A percentile compares a stretch with the other conserved stretches of the same genome.
These are phyloP conservation scores for Pandemis cinnamomeana DNA, from an alignment of 2,888 invertebrate genomes.

Conservation along the genomic window DNA sequence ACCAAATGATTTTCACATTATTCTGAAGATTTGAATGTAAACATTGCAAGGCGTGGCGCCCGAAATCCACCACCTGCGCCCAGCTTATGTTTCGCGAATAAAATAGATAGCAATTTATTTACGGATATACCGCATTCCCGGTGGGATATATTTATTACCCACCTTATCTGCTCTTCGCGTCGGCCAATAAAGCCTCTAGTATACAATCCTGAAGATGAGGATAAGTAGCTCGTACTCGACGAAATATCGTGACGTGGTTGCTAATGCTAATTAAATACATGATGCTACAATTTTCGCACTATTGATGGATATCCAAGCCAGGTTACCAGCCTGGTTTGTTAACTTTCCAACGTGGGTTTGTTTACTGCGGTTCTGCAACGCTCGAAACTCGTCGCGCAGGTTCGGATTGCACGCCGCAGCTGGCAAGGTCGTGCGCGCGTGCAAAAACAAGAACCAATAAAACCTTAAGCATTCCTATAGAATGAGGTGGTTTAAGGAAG, in stretches of 20 bases:
- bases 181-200: constrained; percentile 23
- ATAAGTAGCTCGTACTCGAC: constrained; percentile 15
- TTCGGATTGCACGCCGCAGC: constrained; percentile 67
- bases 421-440: constrained; percentile 78
- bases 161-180: not conserved
- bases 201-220: constrained; percentile 9
- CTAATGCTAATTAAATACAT: constrained; percentile 20
- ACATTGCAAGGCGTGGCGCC: not conserved
- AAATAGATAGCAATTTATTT: constrained; percentile 51
- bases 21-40: constrained; percentile 12
- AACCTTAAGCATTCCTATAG: constrained; percentile 59
- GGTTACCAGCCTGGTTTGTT: not conserved
- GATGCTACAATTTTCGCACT: constrained; percentile 21
- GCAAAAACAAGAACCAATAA: constrained; percentile 70
- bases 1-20: not conserved
- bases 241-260: constrained; percentile 21
- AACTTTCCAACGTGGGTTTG: constrained; percentile 61
- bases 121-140: constrained; percentile 18
- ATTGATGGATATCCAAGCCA: constrained; percentile 8
- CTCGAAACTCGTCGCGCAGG: constrained; percentile 73
- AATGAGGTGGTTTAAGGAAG: constrained; percentile 61
- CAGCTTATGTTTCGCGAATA: constrained; percentile 45
- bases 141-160: constrained; percentile 26
- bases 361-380: constrained; percentile 64
- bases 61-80: constrained; percentile 51